Base-by-base conservation (phyloP, 2,888 invertebrate species). In the Dolichomitus sp. region DNA sequence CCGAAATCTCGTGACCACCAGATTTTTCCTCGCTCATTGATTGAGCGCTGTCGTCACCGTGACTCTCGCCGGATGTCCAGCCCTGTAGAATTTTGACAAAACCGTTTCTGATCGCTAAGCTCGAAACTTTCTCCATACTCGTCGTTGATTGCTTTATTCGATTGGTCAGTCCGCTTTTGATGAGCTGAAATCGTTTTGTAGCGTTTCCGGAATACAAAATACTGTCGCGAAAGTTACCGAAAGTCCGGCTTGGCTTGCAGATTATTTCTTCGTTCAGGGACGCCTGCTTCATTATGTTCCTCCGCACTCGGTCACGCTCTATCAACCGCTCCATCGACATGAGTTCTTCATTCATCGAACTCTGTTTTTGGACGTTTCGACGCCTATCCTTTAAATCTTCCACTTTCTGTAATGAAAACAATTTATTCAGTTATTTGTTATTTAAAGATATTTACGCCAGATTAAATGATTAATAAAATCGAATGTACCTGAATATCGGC, bases 221-320 rank as follows among this genome's bases (percentile, higher is more conserved):
- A 37, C 96, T 96, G 88, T 97, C 97, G 63, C 96, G 95, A 86
- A 97, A 95, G 3, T 96, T 95, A 89, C 97, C 97, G 80, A 97
- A 94, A 14, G 96, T 95, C 70, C 95, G 95, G 23, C 52, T 37
- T 1, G 83, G 83, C 80, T 95, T 95, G 91, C 96, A 97, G 76
- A 98, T 96, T 81, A 98, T 96, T 81, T 98, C 97, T 92, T 98
- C 98, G 91, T 98, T 98, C 14, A 98, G 94, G 6, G 98, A 98
- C 30, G 97, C 97, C 94, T 98, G 98, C 91, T 98, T 98, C 92
- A 97, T 97, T 86, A 98, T 98, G 90, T 98, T 97, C 90, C 96
- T 96, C 79, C 97, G 95, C 23, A 98, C 95, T 65, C 95, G 95
- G 91, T 98, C 98, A 89, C 98, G 98, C 92, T 98, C 98, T 82